These are phyloP conservation scores for Saturnia japonica DNA, from an alignment of 2,888 invertebrate genomes.

Conservation along the genomic window DNA sequence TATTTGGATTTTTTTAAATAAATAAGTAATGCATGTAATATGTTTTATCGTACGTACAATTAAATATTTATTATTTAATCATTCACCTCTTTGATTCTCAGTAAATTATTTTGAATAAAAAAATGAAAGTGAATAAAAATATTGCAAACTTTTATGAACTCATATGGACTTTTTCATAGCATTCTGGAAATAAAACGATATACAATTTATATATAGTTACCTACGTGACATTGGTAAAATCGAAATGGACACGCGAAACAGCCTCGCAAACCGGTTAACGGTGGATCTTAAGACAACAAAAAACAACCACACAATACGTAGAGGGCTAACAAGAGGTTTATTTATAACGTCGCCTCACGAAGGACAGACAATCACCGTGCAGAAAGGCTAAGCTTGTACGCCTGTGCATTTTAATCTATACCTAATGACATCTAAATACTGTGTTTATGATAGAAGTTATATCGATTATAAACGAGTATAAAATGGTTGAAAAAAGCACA, in stretches of 20 bases:
- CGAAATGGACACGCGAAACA: conserved; percentile 20
- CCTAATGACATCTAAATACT: background rate
- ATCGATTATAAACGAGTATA: too few relatives aligned
- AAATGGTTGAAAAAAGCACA: too few relatives aligned
- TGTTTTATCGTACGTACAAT: too few relatives aligned
- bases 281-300: conserved; percentile 50
- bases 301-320: conserved; percentile 51
- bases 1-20: too few relatives aligned
- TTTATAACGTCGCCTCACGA: conserved; percentile 59
- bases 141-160: background rate
- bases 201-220: background rate
- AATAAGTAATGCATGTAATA: too few relatives aligned
- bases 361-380: conserved; percentile 75
- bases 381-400: conserved; percentile 18
- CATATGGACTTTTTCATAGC: background rate
- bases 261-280: conserved; percentile 33
- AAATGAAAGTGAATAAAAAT: background rate
- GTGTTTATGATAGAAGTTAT: too few relatives aligned
- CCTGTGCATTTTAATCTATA: background rate
- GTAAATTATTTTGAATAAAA: too few relatives aligned
- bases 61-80: too few relatives aligned
- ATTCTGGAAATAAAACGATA: background rate
- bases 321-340: conserved; percentile 53
- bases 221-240: conserved; percentile 6
- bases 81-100: too few relatives aligned